Base-by-base conservation (phyloP, 2,888 invertebrate genomes). In the Gisinianus flammeolus region DNA sequence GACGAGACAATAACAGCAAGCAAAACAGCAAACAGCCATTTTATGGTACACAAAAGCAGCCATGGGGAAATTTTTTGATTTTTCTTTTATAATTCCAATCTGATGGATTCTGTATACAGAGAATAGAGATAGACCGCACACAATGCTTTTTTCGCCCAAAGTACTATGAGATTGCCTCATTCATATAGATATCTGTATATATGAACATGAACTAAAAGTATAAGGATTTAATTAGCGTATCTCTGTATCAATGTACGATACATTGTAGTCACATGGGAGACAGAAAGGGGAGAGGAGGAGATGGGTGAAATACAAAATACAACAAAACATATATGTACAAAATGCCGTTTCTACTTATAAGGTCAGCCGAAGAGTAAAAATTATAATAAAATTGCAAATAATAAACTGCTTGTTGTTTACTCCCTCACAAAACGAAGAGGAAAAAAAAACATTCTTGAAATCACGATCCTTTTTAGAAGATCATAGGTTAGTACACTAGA, bases 391-490 rank as follows among this genome's bases (percentile, higher is more conserved):
- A 62, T 62, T 62, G 54, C 54, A 19, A n/a, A 44, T 44, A 16
- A 2, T 44, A 44, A 16, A 44, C 2, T 2, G 44, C 44, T 16
- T 35, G 6, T 5, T 35, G 35, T 35, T 8, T 35, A 35, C 5
- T 35, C 5, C 12, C 5, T 8, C 12, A 8, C 12, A 35, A 35
- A 8, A 35, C 12, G 12, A 35, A 35, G 12, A 8, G 12, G 12
- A 35, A 8, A 35, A 35, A 35, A 35, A 12, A 5, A 35, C 12
- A 35, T 35, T 24, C 10, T 26, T 62, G 28, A 62, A 26, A 62
- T 62, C 62, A 62, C 62, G 28, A 62, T 62, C 62, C 62, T 28
- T 62, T 62, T 62, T 62, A 26, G 62, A 62, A n/a, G n/a, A 62
- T 62, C 26, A 62, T 28, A 10, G 16, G 62, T 5, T 26, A n/a